Base-by-base conservation (phyloP, 2,888 invertebrate species). In the Phrixothrix hirtus region DNA sequence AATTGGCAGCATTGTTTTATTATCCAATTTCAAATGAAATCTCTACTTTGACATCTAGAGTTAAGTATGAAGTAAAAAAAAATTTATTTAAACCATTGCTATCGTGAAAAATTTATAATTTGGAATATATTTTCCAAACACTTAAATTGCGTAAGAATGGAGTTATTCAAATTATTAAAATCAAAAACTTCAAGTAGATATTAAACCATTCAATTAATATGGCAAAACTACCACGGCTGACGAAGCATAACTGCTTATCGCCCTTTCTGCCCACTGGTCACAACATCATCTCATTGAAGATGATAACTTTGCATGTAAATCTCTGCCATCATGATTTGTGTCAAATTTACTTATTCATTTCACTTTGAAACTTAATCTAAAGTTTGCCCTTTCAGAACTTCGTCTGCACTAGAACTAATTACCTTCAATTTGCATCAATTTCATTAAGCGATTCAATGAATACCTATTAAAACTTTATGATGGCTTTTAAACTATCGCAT, bases 201-300 rank as follows among this genome's bases (percentile, higher is more conserved):
- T n/a, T n/a, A n/a, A 21, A 21, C 21, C 7, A 21, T 21, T 7
- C 21, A 21, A 21, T 7, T 21, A 21, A 21, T 21, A 21, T 21
- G 3, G 7, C 21, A 41, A 30, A 30, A 2, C 17, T 30, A 11
- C 41, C 1, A 25, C 16, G 16, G 17, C 17, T 16, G 41, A 14
- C 43, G 25, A 21, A 43, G 26, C 25, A 10, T 2, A 26, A 34
- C 43, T 14, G 43, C 43, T 43, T 43, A 43, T 43, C 43, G 25
- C 21, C 12, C 34, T 43, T 43, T 43, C 43, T 43, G 43, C 34
- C 43, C 43, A 34, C 25, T 43, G 43, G 43, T 34, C 34, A 2
- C 34, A 15, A 32, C 34, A 14, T 11, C 41, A 31, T 41, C 16
- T 41, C 31, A 21, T 31, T 17, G 29, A 29, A 15, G 26, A 14